Percentiles rank a stretch among this genome's conserved stretches.
Evolutionary conservation across 2,888 invertebrate genomes (phyloP).

Genomic region (Epistrophella euchroma): DNA sequence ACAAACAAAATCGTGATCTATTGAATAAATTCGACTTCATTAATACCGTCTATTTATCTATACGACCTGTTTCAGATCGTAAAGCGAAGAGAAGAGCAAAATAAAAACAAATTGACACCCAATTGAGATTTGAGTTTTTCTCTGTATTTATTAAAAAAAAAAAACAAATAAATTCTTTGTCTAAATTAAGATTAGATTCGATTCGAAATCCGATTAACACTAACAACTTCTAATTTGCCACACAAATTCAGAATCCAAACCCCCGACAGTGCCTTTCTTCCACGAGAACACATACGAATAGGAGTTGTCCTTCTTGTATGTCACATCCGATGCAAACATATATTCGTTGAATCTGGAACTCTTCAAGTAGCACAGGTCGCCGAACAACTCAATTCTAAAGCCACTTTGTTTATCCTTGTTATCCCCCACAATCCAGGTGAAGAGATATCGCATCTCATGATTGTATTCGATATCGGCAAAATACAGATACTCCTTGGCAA

Average conservation of each 20-base stretch:
- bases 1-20: not conserved
- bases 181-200: not conserved
- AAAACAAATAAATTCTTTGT: not conserved
- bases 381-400: conserved; percentile 16
- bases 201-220: not conserved
- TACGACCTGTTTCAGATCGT: not conserved
- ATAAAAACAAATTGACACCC: not conserved
- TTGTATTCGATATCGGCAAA: conserved; percentile 23
- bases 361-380: conserved; percentile 16
- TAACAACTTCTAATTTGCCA: conserved; percentile 32
- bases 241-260: not conserved
- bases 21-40: not conserved
- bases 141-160: not conserved
- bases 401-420: conserved; percentile 42
- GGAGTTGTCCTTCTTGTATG: not conserved
- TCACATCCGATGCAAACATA: conserved; percentile 14
- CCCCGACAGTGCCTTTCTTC: not conserved
- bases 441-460: conserved; percentile 20
- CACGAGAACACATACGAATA: conserved; percentile 32
- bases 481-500: conserved; percentile 10
- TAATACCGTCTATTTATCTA: not conserved
- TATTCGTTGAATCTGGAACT: conserved; percentile 20
- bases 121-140: not conserved
- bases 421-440: conserved; percentile 18
- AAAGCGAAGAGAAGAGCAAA: not conserved